Base-by-base conservation (phyloP, 1,140 invertebrate species). In the Drosophila willistoni region DNA sequence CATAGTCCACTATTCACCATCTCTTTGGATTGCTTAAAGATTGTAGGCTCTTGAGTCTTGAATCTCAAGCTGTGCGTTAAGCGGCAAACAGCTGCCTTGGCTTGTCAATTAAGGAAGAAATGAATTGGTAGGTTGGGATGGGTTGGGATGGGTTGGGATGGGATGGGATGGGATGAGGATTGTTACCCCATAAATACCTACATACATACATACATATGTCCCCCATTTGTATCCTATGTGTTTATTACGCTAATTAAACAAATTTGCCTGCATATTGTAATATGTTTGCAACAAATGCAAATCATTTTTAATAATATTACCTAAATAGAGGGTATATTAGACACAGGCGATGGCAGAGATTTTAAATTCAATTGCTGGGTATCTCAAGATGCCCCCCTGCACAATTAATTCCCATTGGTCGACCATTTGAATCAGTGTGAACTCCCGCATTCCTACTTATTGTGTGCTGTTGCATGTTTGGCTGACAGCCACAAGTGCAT, bases 401-500 rank as follows among this genome's bases (percentile, higher is more conserved):
- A 29, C 29, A 29, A 29, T 12, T 39, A n/a, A 44, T 44, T n/a
- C 7, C 5, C n/a, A 14, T 44, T 47, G 17, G 14, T 9, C 7
- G 44, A 47, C 44, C 44, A 19, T 51, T 22, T 19, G 33, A 29
- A 33, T 59, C 33, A 34, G 22, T 47, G 5, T 7, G 22, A 22
- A 19, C n/a, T 13, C 9, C 54, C 14, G 29, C 9, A 61, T 54
- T 55, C 61, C 42, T 44, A 47, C 51, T 70, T 64, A 59, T 59
- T 73, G 68, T 76, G 76, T 76, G 14, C 2, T 76, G 73, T 76
- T 81, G 64, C 82, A 77, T 75, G 71, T 79, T 87, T 86, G 83
- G 83, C 83, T 82, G 83, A 87, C 83, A 87, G 82, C 83, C 82
- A 82, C 83, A 86, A 86, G 82, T 86, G 82, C 76, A 79, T 77